These are phyloP conservation scores for Syngnathoides biaculeatus DNA, from an alignment of 2,113 vertebrate genomes.

Conservation along the genomic window DNA sequence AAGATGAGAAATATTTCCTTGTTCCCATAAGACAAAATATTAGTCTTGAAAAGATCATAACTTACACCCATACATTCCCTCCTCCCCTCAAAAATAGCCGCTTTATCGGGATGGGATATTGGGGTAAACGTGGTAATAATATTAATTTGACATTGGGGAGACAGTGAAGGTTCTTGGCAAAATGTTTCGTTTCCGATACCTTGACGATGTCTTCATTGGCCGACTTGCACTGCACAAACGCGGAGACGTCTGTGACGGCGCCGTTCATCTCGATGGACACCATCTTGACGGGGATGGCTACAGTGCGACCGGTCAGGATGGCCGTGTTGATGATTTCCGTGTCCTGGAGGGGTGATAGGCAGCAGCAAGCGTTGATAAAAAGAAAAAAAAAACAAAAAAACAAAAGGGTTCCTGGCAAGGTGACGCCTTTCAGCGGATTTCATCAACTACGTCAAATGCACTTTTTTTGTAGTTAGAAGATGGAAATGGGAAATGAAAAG, in stretches of 20 bases:
- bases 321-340: slow-evolving; percentile 98
- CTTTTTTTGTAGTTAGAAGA: background rate
- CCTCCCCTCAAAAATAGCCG: too few species aligned
- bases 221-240: slow-evolving; percentile 88
- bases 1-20: too few species aligned
- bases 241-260: slow-evolving; percentile 80
- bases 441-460: slow-evolving; percentile 36
- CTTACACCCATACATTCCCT: too few species aligned
- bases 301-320: slow-evolving; percentile 89
- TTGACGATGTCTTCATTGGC: slow-evolving; percentile 96
- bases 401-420: slow-evolving; percentile 12
- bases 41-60: background rate
- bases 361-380: slow-evolving; percentile 12
- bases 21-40: background rate
- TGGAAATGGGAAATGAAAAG: slow-evolving; percentile 13
- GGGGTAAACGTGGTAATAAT: background rate
- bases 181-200: slow-evolving; percentile 66
- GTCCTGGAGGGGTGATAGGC: slow-evolving; percentile 73
- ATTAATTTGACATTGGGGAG: background rate
- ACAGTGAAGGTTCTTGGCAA: slow-evolving; percentile 3
- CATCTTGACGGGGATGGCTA: slow-evolving; percentile 95
- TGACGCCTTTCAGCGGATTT: slow-evolving; percentile 40
- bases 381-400: too few species aligned
- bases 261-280: slow-evolving; percentile 93
- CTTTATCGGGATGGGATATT: too few species aligned